Evolutionary conservation across 30 jellyfish, hydroid and myxozoan genomes (phyloP), one percentile per base, ranked within the genome.

Genomic region (Aurelia sp.): DNA sequence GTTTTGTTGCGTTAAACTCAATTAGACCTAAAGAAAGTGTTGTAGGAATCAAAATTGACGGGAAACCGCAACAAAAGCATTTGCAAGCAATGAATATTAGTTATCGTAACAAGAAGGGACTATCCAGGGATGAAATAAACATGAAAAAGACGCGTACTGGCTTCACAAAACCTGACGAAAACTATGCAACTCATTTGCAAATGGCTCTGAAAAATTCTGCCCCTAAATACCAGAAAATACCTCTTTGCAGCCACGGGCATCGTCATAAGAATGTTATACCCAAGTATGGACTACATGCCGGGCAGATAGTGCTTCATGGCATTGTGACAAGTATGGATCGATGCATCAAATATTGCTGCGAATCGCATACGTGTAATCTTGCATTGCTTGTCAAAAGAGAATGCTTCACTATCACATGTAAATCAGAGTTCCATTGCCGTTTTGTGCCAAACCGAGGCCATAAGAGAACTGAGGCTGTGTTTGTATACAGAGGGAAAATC

Each of bases 241-340:
- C 97, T n/a, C 76, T 89, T 4, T 89, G 97, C 80, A 89, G 92
- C 66, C 97, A 89, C 64, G 92, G 97, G 20, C 92, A 72, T 65
- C 70, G 35, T 16, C 97, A 81, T 72, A 13, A 58, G 52, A 57
- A 69, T 60, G 89, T 87, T 1, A 76, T 69, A 44, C 97, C 97
- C 1, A 48, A 91, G 48, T 81, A 64, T 74, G 97, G 92, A 5
- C 51, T 79, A 62, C 97, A 81, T 80, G 73, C 97, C 1, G 97
- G 97, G 13, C 64, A 62, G 19, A 76, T 89, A 9, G 85, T 51
- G 12, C 60, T 80, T 66, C 92, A 89, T 72, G 89, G 89, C 8
- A 55, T 73, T 40, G 97, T 89, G 4, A 50, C 64, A 13, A 74
- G 88, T 17, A 72, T 81, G 75, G 92, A 79, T 48, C 73, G 84